phyloP scores from a whole-genome alignment of 1,140 invertebrate species.

The Saccostrea echinata region DNA sequence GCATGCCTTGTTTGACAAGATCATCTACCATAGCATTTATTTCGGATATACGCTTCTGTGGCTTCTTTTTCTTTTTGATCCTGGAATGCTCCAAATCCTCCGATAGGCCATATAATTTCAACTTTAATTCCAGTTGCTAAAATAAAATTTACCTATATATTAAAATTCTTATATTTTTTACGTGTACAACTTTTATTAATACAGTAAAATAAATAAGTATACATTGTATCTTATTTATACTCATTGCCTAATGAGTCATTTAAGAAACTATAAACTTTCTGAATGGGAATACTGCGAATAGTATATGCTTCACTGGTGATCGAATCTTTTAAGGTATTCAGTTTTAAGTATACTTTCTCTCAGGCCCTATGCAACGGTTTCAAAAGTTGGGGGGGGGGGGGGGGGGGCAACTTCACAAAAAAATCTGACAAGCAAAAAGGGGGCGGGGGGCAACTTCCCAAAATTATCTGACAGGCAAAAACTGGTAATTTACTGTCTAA shows the following conservation, averaged over 20 bases:
- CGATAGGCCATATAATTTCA: not conserved
- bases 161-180: not conserved
- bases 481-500: no score
- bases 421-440: no score
- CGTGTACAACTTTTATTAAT: not conserved
- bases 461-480: no score
- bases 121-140: slow-evolving; percentile 3
- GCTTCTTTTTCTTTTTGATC: not conserved
- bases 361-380: no score
- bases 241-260: not conserved
- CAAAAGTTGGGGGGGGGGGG: no score
- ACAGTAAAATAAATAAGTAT: not conserved
- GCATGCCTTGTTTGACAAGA: not conserved
- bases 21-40: slow-evolving; percentile 4
- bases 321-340: no score
- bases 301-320: no score
- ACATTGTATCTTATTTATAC: not conserved
- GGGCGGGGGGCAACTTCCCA: no score
- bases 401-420: no score
- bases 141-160: not conserved
- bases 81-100: not conserved
- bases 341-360: no score
- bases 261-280: not conserved
- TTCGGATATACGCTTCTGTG: not conserved
- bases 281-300: no score